Evolutionary conservation across 2,888 invertebrate species (phyloP).

Genomic region (Phorcus lineatus): DNA sequence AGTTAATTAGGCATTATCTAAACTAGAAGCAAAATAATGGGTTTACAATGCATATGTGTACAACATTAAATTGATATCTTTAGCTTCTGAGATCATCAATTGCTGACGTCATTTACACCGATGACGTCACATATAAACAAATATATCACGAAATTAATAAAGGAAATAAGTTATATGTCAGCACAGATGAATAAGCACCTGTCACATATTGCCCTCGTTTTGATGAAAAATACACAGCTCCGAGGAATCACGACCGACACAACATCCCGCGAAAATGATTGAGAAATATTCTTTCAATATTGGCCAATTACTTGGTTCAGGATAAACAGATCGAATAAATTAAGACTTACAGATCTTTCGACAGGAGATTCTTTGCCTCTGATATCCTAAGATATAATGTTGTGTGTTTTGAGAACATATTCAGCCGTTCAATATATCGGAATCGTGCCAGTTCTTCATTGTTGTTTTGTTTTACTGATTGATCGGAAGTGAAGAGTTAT

Average conservation of each 20-base stretch:
- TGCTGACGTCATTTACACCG: background rate
- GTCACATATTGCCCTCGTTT: too few species aligned
- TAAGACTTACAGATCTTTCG: constrained; percentile 59
- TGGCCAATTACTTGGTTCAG: background rate
- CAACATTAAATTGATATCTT: too few species aligned
- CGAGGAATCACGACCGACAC: too few species aligned
- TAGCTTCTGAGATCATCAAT: background rate
- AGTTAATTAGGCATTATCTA: too few species aligned
- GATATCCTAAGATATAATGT: constrained; percentile 57
- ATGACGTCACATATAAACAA: background rate
- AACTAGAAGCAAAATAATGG: too few species aligned
- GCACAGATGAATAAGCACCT: too few species aligned
- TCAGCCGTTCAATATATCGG: background rate
- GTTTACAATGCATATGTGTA: too few species aligned
- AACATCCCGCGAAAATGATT: too few species aligned
- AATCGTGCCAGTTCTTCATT: background rate
- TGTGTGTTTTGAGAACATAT: constrained; percentile 55
- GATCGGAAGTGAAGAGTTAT: constrained; percentile 1
- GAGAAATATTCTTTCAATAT: background rate
- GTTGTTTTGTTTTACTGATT: constrained; percentile 15
- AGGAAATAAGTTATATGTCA: background rate
- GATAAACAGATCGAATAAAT: background rate
- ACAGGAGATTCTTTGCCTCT: constrained; percentile 59
- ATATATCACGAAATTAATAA: background rate
- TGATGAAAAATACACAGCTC: too few species aligned